Evolutionary conservation across 2,113 vertebrate genomes (phyloP).

Genomic region (Zeus faber): DNA sequence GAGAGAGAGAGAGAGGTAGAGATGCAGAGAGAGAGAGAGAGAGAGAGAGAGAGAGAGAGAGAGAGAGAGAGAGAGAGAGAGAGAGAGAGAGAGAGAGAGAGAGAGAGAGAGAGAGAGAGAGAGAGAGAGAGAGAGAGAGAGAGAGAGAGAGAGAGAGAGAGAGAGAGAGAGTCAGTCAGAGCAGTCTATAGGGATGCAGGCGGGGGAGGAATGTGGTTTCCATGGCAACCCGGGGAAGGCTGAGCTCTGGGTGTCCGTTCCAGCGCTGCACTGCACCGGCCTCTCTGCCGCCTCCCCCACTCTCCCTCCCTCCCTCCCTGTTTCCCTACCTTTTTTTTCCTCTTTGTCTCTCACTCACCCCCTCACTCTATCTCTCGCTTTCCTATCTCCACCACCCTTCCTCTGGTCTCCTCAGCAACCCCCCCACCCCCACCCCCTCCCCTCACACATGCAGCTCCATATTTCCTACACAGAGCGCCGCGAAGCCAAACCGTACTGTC

Average conservation of each 20-base stretch:
- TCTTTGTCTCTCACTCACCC: conserved; percentile 19
- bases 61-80: too few species aligned
- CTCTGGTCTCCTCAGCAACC: conserved; percentile 41
- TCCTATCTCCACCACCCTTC: conserved; percentile 18
- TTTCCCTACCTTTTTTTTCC: conserved; percentile 37
- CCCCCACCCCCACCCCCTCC: conserved; percentile 43
- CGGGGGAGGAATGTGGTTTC: conserved; percentile 84
- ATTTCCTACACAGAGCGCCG: conserved; percentile 27
- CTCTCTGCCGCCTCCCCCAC: conserved; percentile 60
- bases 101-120: conserved; percentile 33
- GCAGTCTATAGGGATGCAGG: conserved; percentile 81
- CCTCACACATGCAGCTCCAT: conserved; percentile 21
- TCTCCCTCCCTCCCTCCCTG: conserved; percentile 44
- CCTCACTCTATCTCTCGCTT: neutral
- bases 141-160: conserved; percentile 47
- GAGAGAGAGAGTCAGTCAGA: conserved; percentile 52
- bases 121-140: conserved; percentile 20
- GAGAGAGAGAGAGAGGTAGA: conserved; percentile 42
- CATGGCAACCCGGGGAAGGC: conserved; percentile 78
- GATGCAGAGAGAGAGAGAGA: conserved; percentile 34
- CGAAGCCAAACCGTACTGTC: conserved; percentile 45
- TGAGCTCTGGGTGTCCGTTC: conserved; percentile 81
- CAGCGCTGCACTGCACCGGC: conserved; percentile 80
- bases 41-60: too few species aligned
- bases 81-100: conserved; percentile 33